Evolutionary conservation across 2,113 vertebrate species (phyloP).

Genomic region (Toxotes jaculatrix): DNA sequence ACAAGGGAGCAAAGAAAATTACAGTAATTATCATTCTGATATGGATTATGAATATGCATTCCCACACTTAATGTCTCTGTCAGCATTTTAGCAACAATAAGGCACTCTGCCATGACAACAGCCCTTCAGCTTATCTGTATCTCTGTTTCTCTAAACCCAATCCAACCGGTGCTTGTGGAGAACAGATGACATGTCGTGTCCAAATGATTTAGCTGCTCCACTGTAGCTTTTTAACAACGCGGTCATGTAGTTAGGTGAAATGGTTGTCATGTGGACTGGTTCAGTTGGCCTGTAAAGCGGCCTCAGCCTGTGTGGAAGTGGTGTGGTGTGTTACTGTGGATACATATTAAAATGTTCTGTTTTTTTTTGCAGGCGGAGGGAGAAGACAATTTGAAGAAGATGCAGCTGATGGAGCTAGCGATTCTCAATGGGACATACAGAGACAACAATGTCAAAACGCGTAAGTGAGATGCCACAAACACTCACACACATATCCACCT

Average conservation of each 20-base stretch:
- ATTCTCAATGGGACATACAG: constrained; percentile 90
- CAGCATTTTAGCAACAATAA: constrained; percentile 67
- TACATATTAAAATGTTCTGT: constrained; percentile 9
- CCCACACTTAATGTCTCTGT: constrained; percentile 72
- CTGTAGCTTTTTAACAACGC: constrained; percentile 17
- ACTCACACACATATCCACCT: not conserved
- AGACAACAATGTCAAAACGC: constrained; percentile 88
- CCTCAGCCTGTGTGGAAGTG: constrained; percentile 9
- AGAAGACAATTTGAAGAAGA: constrained; percentile 90
- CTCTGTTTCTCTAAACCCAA: constrained; percentile 42
- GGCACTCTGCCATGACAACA: constrained; percentile 67
- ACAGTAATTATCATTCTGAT: constrained; percentile 80
- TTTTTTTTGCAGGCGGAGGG: constrained; percentile 82
- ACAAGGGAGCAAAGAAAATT: constrained; percentile 80
- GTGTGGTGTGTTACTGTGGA: constrained; percentile 9
- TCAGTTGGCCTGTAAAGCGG: constrained; percentile 19
- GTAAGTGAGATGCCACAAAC: constrained; percentile 75
- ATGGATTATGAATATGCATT: constrained; percentile 81
- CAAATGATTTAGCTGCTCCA: constrained; percentile 31
- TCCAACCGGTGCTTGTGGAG: constrained; percentile 36
- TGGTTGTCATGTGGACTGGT: constrained; percentile 37
- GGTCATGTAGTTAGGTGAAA: constrained; percentile 17
- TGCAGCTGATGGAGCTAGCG: constrained; percentile 89
- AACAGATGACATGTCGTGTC: constrained; percentile 44
- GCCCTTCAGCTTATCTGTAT: constrained; percentile 64